phyloP scores from a whole-genome alignment of 2,888 invertebrate species.

The Calameuta filiformis region DNA sequence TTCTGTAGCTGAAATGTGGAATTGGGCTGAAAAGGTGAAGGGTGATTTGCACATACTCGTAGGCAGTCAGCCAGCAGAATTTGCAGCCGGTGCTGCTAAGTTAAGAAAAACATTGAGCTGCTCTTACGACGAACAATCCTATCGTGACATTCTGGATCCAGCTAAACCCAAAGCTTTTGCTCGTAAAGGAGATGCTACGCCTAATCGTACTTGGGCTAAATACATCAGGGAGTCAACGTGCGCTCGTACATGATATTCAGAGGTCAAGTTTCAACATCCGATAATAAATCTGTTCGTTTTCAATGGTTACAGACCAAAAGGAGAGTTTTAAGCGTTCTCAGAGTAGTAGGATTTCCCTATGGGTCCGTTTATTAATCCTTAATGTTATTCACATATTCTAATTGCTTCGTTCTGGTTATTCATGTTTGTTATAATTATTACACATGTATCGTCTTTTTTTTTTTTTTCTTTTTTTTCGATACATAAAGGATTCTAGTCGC shows the following conservation, averaged over 20 bases:
- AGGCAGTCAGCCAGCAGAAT: slow-evolving; percentile 75
- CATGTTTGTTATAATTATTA: background rate
- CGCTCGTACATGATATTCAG: slow-evolving; percentile 62
- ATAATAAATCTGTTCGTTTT: slow-evolving; percentile 28
- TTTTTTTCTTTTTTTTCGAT: background rate
- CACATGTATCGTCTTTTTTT: background rate
- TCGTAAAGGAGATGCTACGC: slow-evolving; percentile 71
- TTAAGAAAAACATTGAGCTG: slow-evolving; percentile 75
- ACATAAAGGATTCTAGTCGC: background rate
- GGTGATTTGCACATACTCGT: slow-evolving; percentile 74
- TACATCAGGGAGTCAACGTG: slow-evolving; percentile 77
- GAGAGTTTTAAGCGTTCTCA: slow-evolving; percentile 31
- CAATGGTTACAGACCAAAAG: slow-evolving; percentile 14
- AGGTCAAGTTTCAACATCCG: slow-evolving; percentile 35
- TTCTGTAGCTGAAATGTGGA: slow-evolving; percentile 77
- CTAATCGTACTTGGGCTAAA: slow-evolving; percentile 79
- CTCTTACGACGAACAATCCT: slow-evolving; percentile 71
- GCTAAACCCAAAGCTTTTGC: slow-evolving; percentile 67
- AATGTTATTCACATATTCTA: background rate
- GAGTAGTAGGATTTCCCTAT: background rate
- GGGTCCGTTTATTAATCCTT: background rate
- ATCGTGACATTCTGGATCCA: slow-evolving; percentile 59
- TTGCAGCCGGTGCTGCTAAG: slow-evolving; percentile 74
- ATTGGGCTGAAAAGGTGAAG: slow-evolving; percentile 77
- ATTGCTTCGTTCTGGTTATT: background rate